Base-by-base conservation (phyloP, 2,113 vertebrate genomes). In the Hippocampus mohnikei region DNA sequence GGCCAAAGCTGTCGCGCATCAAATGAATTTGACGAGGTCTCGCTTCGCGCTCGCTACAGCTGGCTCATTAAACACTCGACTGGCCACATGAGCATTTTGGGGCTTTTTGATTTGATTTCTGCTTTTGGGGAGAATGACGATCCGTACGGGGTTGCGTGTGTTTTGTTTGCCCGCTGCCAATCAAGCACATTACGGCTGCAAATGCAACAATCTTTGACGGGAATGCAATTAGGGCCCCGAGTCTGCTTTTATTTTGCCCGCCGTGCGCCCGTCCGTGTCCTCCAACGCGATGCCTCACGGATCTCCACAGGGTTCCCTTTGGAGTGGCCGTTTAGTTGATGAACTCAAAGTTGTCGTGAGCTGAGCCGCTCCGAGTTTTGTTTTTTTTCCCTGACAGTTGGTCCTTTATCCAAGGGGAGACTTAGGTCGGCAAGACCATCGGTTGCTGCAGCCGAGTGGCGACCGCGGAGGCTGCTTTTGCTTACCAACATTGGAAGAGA, bases 51-150 rank as follows among this genome's bases (percentile, higher is more conserved):
- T 71, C 72, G 74, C 77, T 72, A 72, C 88, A 88, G 83, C 80
- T 88, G 87, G 81, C 81, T 79, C 84, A 84, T 88, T 83, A 79
- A 83, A 86, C 78, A 85, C 76, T 27, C 80, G 78, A 90, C 71
- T 83, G 76, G 85, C 70, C 68, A 12, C 78, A 87, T 87, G 82
- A 76, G 76, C 81, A 84, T 55, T 55, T 55, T 52, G 18, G 6
- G 50, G 42, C 2, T 44, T 44, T 44, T 13, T 44, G 0, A 2
- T 74, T 74, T 82, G n/a, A 60, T 80, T 84, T 84, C 48, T 72
- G 53, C 15, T 46, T 63, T 65, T 65, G 27, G 63, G 70, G 75
- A 84, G 80, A 81, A 79, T 78, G 83, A 84, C 81, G 77, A 85
- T 80, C 71, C 81, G 75, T 76, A 77, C 71, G 23, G 66, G 53